These are phyloP conservation scores for Formica exsecta DNA, from an alignment of 1,140 invertebrate genomes.

Conservation along the genomic window DNA sequence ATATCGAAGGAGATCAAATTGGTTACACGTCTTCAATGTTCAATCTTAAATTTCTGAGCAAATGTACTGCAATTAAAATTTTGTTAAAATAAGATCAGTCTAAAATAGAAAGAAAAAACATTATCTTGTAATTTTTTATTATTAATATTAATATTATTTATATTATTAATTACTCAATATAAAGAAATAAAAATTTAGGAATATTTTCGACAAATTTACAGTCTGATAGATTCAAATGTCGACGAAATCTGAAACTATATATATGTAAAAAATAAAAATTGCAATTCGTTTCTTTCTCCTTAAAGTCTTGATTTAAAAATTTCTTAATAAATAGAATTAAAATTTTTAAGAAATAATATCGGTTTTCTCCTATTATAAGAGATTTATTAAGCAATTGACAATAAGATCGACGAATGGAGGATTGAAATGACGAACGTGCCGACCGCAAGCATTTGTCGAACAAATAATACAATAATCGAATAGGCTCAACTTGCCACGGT, in stretches of 20 bases:
- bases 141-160: no score
- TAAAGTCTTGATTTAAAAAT: neutral
- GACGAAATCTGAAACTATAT: neutral
- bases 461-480: conserved; percentile 49
- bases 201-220: neutral
- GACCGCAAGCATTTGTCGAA: conserved; percentile 18
- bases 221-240: neutral
- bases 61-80: neutral
- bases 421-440: conserved; percentile 15
- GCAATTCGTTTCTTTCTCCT: neutral
- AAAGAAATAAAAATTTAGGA: neutral
- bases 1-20: neutral
- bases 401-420: conserved; percentile 14
- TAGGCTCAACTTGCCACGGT: conserved; percentile 20
- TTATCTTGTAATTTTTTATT: no score
- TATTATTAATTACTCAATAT: no score
- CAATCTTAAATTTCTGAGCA: neutral
- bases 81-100: neutral
- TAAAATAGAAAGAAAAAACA: neutral
- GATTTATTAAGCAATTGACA: neutral
- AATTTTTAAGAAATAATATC: neutral
- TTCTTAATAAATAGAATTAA: neutral
- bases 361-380: neutral
- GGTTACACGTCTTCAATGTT: neutral
- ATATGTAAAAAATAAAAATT: neutral